Percentiles rank a stretch among this genome's conserved stretches.
These are phyloP conservation scores for Spatulosminthurus flaviceps DNA, from an alignment of 2,888 invertebrate genomes.

Conservation along the genomic window DNA sequence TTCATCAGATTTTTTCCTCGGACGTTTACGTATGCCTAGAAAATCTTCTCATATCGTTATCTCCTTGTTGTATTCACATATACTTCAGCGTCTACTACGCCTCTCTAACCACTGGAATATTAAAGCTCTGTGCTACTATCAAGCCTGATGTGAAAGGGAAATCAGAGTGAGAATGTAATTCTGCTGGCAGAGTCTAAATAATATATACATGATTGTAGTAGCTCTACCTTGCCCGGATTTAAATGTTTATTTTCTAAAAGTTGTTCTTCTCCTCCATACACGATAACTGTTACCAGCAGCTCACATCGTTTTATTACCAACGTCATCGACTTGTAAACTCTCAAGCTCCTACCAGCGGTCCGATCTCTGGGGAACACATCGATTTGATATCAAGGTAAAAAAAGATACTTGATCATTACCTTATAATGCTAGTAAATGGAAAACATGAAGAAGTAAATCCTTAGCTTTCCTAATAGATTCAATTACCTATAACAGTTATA, in stretches of 20 bases:
- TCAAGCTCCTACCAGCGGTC: too few species aligned
- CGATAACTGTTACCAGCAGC: not conserved
- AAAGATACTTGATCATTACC: too few species aligned
- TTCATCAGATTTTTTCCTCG: too few species aligned
- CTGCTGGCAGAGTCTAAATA: conserved; percentile 22
- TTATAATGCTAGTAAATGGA: too few species aligned
- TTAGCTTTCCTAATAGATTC: too few species aligned
- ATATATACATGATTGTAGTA: too few species aligned
- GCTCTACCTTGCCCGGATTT: conserved; percentile 38
- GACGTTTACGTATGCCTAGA: not conserved
- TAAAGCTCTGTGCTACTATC: not conserved
- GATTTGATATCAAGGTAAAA: too few species aligned
- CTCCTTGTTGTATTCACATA: too few species aligned
- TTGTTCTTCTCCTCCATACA: not conserved
- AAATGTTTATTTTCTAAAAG: conserved; percentile 29
- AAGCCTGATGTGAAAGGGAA: not conserved
- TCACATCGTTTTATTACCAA: not conserved
- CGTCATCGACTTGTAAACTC: not conserved
- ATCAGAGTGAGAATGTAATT: conserved; percentile 7
- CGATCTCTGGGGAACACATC: too few species aligned
- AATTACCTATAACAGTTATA: too few species aligned
- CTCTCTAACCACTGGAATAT: not conserved
- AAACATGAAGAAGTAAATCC: too few species aligned
- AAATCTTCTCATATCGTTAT: not conserved
- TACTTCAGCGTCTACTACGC: not conserved